Conservation (phyloP, 2,113 vertebrate genomes). For the Sarotherodon lohbergeri region DNA sequence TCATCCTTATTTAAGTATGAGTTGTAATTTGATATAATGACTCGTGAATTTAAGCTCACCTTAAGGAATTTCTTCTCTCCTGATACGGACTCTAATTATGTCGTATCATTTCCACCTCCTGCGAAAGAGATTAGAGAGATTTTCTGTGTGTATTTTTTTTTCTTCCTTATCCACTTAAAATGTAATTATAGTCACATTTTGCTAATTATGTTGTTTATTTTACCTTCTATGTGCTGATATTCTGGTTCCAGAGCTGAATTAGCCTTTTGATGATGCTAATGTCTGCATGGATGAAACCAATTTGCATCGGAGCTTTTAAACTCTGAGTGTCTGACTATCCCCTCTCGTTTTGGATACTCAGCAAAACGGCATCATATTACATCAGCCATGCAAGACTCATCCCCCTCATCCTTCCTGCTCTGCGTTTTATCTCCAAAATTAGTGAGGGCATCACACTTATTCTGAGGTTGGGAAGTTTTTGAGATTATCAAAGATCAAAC, state of each 20-base stretch:
- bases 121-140: slow-evolving; percentile 10
- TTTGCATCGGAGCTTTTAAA: neutral
- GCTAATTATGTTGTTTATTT: slow-evolving; percentile 10
- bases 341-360: neutral
- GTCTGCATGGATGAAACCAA: neutral
- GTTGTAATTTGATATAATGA: neutral
- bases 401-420: neutral
- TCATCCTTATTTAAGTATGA: neutral
- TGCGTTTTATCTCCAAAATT: neutral
- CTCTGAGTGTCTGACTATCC: neutral
- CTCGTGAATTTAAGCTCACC: neutral
- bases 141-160: neutral
- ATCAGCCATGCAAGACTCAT: neutral
- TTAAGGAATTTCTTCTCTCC: neutral
- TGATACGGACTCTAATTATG: slow-evolving; percentile 16
- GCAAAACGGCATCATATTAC: slow-evolving; percentile 7
- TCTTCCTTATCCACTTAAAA: neutral
- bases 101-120: neutral
- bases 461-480: neutral
- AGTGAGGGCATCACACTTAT: neutral
- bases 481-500: neutral
- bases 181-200: slow-evolving; percentile 12
- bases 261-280: neutral
- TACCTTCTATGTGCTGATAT: neutral
- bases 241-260: neutral